These are phyloP conservation scores for Tillus elongatus DNA, from an alignment of 2,888 invertebrate species.

Conservation along the genomic window DNA sequence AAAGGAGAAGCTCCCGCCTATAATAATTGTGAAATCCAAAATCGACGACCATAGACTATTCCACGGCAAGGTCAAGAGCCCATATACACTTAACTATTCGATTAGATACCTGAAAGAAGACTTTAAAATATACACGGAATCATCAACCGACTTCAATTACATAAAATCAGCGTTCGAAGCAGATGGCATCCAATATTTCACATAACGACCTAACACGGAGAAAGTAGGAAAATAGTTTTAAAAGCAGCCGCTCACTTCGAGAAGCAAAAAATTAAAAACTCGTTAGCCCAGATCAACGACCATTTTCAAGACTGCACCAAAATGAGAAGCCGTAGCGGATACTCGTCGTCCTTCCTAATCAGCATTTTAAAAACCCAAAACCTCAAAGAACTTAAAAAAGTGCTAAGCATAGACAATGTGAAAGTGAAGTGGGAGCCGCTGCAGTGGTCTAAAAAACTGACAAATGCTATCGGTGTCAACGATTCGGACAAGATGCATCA, in stretches of 20 bases:
- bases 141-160: neutral
- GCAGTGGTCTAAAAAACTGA: neutral
- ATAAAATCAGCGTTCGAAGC: neutral
- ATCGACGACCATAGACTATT: neutral
- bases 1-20: conserved; percentile 2
- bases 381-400: no score
- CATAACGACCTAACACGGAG: conserved; percentile 8
- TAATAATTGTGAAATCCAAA: conserved; percentile 4
- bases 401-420: no score
- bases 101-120: neutral
- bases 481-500: neutral
- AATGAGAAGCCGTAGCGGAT: no score
- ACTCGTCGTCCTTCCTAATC: no score
- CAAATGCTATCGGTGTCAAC: neutral
- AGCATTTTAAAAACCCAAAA: neutral
- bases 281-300: no score
- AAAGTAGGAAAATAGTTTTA: conserved; percentile 10
- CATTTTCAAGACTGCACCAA: no score
- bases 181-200: no score
- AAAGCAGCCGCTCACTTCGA: conserved; percentile 11
- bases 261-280: no score
- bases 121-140: neutral
- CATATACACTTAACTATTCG: neutral
- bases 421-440: conserved; percentile 4
- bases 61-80: neutral